Evolutionary conservation across 2,888 invertebrate species (phyloP), one percentile per base, ranked within the genome.

Genomic region (Mesoligia furuncula): DNA sequence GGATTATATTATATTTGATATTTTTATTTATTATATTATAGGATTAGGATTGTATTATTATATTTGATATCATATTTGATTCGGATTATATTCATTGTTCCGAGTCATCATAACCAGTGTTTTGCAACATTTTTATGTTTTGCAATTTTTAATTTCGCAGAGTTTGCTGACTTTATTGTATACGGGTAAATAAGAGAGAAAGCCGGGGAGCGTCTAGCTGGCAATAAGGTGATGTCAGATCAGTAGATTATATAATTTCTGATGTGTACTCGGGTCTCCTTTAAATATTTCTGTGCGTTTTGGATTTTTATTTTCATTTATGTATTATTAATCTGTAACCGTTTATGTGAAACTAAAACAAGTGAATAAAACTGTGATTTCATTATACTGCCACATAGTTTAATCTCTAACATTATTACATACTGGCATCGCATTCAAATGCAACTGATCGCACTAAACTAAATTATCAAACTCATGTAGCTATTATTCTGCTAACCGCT

Each of bases 401-500:
- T 62, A 66, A 45, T 45, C 11, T 48, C 20, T 20, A n/a, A 66
- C 54, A 77, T 70, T 66, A 84, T 83, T 83, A 27, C 54, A 67
- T 17, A 65, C 27, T 62, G 72, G 66, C 81, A 62, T 69, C 59
- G 27, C 59, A 66, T 75, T 64, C 51, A 27, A 72, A 66, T 73
- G 76, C 77, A 69, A 72, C 42, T 45, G 48, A 77, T 81, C 57
- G 51, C 73, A 61, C 7, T 65, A 20, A 69, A 66, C 57, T 69
- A n/a, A 72, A 69, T 67, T 57, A 67, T 76, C 62, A 59, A 66
- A 69, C 75, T 74, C 75, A 59, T 54, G 73, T 36, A 31, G 51
- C 73, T 70, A 83, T 79, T 83, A 71, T 79, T 68, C 42, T 39
- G 27, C 65, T 70, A 74, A 77, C 73, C 68, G 17, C 39, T 73